Evolutionary conservation across 2,888 invertebrate species (phyloP), one percentile per base, ranked within the genome.

Genomic region (Sylvicola cinctus): DNA sequence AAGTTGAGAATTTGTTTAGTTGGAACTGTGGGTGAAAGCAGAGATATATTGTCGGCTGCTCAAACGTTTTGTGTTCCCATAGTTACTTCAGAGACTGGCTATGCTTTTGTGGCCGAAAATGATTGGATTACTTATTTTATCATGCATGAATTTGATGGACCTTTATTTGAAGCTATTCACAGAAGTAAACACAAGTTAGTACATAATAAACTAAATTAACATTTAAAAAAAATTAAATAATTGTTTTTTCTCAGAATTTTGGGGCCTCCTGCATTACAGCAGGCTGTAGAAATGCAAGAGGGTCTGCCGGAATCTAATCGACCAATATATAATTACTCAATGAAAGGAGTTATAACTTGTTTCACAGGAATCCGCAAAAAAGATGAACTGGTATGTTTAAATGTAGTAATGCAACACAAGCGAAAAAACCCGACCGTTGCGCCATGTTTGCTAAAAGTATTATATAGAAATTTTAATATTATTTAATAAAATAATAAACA

Each of bases 321-420:
- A 40, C 91, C 91, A 38, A 68, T 88, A 49, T 91, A 77, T 61
- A 84, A 79, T 55, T 69, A 77, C 49, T 71, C 84, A 38, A 90
- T 93, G 88, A 69, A 73, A 46, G 83, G 84, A 41, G 73, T 83
- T 34, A 75, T 85, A 48, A 74, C 88, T 44, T 88, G 87, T 60
- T 88, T 91, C 61, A 87, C 88, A 38, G 90, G 90, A 38, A 88
- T 91, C 59, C 68, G 84, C 46, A 76, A 77, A 55, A 83, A 81
- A 54, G 80, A 83, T 57, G 83, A 87, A 62, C 63, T 91, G 68
- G 90, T 90, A 56, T 44, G 48, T 48, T 25, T 36, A 33, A 25
- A 15, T 31, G 20, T 20, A 23, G 11, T 12, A 10, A n/a, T 25
- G n/a, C n/a, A n/a, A n/a, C n/a, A n/a, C n/a, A n/a, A n/a, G n/a